Evolutionary conservation across 2,113 vertebrate genomes (phyloP).

Genomic region (Nicator chloris): DNA sequence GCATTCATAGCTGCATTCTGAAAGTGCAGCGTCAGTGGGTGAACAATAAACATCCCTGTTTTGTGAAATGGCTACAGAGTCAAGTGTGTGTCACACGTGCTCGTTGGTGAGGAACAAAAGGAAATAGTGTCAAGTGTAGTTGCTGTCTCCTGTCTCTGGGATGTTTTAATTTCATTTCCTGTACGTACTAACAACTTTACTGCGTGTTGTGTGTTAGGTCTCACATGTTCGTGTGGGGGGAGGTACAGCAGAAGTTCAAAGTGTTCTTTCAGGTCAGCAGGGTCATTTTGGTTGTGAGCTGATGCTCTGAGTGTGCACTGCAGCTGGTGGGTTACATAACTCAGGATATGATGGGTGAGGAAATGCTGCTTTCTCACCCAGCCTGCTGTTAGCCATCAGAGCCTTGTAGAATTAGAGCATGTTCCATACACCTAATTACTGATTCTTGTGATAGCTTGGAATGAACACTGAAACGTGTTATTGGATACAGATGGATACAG

Average conservation of each 20-base stretch:
- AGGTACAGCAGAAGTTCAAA: not conserved
- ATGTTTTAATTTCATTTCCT: not conserved
- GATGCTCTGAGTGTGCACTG: not conserved
- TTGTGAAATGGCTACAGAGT: not conserved
- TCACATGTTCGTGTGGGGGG: fast-evolving
- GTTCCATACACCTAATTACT: not conserved
- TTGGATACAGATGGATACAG: too few relatives aligned
- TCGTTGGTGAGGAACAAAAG: not conserved
- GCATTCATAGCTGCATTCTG: not conserved
- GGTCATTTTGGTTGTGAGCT: not conserved
- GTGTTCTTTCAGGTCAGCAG: not conserved
- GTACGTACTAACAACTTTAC: fast-evolving
- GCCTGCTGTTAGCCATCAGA: not conserved
- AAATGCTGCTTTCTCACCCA: not conserved
- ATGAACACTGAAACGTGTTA: not conserved
- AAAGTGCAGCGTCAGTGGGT: not conserved
- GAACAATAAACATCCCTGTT: not conserved
- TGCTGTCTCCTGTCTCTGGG: not conserved
- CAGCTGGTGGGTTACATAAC: not conserved
- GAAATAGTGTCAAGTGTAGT: too few relatives aligned
- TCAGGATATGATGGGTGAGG: not conserved
- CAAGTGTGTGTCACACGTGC: not conserved
- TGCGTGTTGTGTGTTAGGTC: not conserved
- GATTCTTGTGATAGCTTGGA: not conserved
- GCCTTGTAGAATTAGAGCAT: not conserved